Conservation (phyloP, 2,888 invertebrate genomes). For the Anarsia innoxiella region DNA sequence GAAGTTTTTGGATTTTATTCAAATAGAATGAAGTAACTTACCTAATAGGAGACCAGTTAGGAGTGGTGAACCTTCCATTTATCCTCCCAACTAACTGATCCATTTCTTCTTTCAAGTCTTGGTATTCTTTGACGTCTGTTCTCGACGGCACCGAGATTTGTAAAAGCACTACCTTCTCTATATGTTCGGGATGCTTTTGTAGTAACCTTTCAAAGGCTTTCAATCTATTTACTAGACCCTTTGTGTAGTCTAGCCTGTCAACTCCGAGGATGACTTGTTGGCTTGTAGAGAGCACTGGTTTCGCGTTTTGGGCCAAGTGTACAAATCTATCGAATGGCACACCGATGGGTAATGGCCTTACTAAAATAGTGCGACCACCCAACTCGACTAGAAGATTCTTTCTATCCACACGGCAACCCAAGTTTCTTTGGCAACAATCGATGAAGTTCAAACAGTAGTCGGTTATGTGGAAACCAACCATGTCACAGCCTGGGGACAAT, state of each 20-base stretch:
- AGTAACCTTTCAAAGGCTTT: conserved; percentile 88
- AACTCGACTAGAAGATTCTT: conserved; percentile 91
- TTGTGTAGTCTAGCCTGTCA: conserved; percentile 92
- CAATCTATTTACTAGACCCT: conserved; percentile 87
- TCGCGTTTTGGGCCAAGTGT: conserved; percentile 82
- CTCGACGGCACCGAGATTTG: conserved; percentile 93
- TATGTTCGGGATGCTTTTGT: conserved; percentile 89
- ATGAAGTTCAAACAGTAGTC: conserved; percentile 94
- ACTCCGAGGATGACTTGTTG: conserved; percentile 91
- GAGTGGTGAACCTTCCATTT: conserved; percentile 91
- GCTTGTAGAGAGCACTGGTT: conserved; percentile 80
- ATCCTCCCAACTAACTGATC: conserved; percentile 92
- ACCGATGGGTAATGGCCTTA: conserved; percentile 90
- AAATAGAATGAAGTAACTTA: no score
- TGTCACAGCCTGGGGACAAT: conserved; percentile 82
- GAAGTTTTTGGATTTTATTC: no score
- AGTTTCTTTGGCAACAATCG: conserved; percentile 90
- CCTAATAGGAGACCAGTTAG: conserved; percentile 93
- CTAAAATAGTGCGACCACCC: conserved; percentile 88
- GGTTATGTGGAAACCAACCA: conserved; percentile 94
- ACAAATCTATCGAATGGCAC: conserved; percentile 92
- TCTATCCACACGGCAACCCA: conserved; percentile 91
- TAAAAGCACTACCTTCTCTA: conserved; percentile 85
- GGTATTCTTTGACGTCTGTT: conserved; percentile 92
- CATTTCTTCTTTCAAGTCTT: conserved; percentile 92